Base-by-base conservation (phyloP, 30 jellyfish, hydroid and myxozoan species). In the Clytia hemisphaerica region DNA sequence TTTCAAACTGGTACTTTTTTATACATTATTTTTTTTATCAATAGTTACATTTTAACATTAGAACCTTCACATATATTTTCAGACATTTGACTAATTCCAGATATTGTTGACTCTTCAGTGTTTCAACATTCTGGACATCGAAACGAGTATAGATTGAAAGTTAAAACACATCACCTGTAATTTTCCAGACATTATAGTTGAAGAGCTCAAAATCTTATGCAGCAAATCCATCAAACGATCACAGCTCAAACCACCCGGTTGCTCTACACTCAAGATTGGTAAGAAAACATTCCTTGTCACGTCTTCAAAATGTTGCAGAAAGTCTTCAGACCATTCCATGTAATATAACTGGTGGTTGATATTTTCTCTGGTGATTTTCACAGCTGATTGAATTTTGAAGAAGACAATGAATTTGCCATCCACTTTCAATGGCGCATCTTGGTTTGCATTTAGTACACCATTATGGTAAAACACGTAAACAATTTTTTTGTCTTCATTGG, bases 211-310 rank as follows among this genome's bases (percentile, higher is more conserved):
- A 7, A 83, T 76, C 14, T 90, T 59, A 75, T 83, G 94, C 44
- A 83, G 57, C 32, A 83, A 37, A 47, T 83, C 94, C 89, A 83
- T 60, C 65, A 83, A 25, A 25, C 75, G 73, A 37, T 83, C 94
- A 38, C 89, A 76, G 57, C 89, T 75, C 3, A 58, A 80, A 29
- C 83, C 94, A 12, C 83, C 89, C 36, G 78, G 57, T 47, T 83
- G 90, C 58, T 83, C 94, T 28, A 73, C 75, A 53, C 94, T 73
- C 77, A 83, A 37, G 10, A 83, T 73, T 6, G 94, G 94, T 50
- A 83, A 45, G 45, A 73, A 83, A 18, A 83, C 63, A 61, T 66
- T 80, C 38, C 65, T 74, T 29, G 94, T 51, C 10, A 83, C n/a
- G 1, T 73, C 79, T 62, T 83, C 94, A 83, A 83, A 71, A 58